Conservation (phyloP, 2,797 vertebrate species). For the Zenarchopterus dispar region DNA sequence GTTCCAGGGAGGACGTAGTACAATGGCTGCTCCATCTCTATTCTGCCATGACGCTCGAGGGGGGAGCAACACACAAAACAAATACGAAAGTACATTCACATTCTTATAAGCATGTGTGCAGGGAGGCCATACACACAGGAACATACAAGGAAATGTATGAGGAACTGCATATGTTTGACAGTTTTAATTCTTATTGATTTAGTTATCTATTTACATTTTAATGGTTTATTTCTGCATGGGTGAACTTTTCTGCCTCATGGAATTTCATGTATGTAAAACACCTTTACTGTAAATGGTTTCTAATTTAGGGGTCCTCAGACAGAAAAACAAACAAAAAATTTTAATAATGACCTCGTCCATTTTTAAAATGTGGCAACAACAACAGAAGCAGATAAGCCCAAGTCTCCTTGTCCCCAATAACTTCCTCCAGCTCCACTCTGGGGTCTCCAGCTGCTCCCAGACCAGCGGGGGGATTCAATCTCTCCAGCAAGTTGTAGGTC, state of each 20-base stretch:
- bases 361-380: too few relatives aligned
- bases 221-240: constrained; percentile 28
- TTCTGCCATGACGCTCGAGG: constrained; percentile 25
- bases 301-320: too few relatives aligned
- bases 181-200: constrained; percentile 16
- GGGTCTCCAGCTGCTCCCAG: background rate
- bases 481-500: constrained; percentile 4
- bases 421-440: background rate
- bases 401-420: background rate
- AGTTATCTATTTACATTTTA: constrained; percentile 7
- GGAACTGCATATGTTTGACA: background rate
- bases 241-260: constrained; percentile 18
- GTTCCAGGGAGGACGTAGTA: constrained; percentile 50
- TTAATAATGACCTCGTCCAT: too few relatives aligned
- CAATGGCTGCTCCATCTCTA: constrained; percentile 53
- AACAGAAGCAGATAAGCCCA: too few relatives aligned
- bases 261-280: constrained; percentile 31
- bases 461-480: constrained; percentile 5
- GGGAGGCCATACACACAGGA: constrained; percentile 7
- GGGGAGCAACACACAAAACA: constrained; percentile 33
- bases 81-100: constrained; percentile 39
- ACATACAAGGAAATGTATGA: background rate
- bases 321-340: too few relatives aligned
- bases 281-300: too few relatives aligned
- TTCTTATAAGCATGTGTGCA: constrained; percentile 12